Evolutionary conservation across 2,797 vertebrate species (phyloP).

Genomic region (Diceros bicornis): DNA sequence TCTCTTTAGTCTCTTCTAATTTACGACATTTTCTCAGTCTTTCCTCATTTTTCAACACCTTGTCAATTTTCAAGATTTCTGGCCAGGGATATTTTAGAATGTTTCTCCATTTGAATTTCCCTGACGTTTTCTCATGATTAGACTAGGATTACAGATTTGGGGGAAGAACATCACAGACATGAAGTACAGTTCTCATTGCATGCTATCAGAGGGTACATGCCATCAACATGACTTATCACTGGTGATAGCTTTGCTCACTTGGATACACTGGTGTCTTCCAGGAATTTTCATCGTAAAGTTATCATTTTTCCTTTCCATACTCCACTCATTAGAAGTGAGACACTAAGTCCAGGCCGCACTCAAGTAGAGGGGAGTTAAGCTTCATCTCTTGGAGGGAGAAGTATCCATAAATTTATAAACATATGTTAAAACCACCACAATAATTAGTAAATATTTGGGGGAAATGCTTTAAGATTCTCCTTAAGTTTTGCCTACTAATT

Average conservation of each 20-base stretch:
- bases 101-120: neutral
- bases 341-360: neutral
- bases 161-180: neutral
- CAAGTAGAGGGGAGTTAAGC: neutral
- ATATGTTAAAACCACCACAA: neutral
- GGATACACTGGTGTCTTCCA: neutral
- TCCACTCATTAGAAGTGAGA: neutral
- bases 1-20: neutral
- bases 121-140: neutral
- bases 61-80: conserved; percentile 11
- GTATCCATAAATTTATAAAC: neutral
- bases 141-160: neutral
- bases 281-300: neutral
- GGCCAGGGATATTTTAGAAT: neutral
- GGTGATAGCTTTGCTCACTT: neutral
- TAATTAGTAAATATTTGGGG: neutral
- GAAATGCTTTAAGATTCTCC: neutral
- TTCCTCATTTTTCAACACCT: neutral
- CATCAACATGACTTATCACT: neutral
- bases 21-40: neutral
- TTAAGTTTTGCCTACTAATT: neutral
- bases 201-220: neutral
- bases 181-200: neutral
- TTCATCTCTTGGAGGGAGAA: neutral
- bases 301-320: neutral